These are phyloP conservation scores for Tenthredo scrophulariae DNA, from an alignment of 2,888 invertebrate genomes.

Conservation along the genomic window DNA sequence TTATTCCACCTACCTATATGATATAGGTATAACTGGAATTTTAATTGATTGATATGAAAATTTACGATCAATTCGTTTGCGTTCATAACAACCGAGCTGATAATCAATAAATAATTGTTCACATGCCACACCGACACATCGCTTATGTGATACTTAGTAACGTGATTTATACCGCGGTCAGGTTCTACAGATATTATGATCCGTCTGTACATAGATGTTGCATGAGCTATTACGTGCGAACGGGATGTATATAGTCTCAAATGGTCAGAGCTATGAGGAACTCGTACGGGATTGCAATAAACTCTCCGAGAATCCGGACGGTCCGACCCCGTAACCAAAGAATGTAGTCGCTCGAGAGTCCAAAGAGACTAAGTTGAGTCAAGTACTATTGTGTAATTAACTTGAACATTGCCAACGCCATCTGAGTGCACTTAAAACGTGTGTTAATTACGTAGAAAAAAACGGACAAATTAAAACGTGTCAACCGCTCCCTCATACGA, in stretches of 20 bases:
- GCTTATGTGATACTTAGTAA: background rate
- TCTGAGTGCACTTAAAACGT: background rate
- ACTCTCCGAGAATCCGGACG: slow-evolving; percentile 43
- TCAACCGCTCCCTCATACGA: background rate
- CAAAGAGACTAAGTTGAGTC: background rate
- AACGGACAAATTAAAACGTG: slow-evolving; percentile 41
- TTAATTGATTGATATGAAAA: background rate
- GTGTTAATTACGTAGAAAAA: slow-evolving; percentile 5
- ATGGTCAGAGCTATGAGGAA: slow-evolving; percentile 75
- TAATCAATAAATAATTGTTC: slow-evolving; percentile 33
- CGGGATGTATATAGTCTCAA: slow-evolving; percentile 61
- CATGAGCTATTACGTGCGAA: slow-evolving; percentile 36
- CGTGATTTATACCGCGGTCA: slow-evolving; percentile 13
- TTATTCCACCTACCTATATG: background rate
- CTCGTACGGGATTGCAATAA: slow-evolving; percentile 58
- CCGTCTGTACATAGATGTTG: background rate
- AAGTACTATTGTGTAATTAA: slow-evolving; percentile 45
- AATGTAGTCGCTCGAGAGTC: background rate
- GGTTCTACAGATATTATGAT: slow-evolving; percentile 4
- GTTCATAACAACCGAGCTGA: background rate
- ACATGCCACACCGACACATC: slow-evolving; percentile 28
- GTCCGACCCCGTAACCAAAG: slow-evolving; percentile 21
- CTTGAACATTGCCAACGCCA: slow-evolving; percentile 25
- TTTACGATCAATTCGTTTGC: background rate
- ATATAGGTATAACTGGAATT: background rate